Base-by-base conservation (phyloP, 2,797 vertebrate genomes). In the Ceyx erithaca region DNA sequence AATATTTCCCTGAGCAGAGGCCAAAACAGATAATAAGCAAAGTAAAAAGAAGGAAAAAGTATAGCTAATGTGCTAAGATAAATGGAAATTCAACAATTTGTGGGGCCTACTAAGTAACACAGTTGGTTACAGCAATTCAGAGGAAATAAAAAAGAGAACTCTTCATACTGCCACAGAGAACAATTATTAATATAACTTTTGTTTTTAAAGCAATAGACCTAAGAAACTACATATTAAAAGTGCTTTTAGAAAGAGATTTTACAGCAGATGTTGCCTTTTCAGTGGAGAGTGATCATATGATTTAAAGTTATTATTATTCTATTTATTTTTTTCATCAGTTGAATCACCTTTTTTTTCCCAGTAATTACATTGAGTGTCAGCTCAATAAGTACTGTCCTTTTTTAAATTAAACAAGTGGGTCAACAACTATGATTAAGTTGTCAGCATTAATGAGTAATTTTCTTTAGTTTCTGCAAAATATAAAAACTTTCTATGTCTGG, bases 391-490 rank as follows among this genome's bases (percentile, higher is more conserved):
- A 51, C 72, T 93, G 78, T 95, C 90, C 78, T 95, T 97, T 96
- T 90, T 92, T 87, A 90, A 90, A 91, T 78, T 70, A 85, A 88
- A 93, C 83, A 95, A 72, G 62, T 79, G 41, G 93, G 95, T 96
- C 95, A 97, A 93, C 79, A 94, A 68, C 91, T 95, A 55, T 92
- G 94, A 96, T 97, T 97, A 97, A 96, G 31, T 59, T 96, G 94
- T 95, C 95, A 95, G n/a, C 63, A 89, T 92, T 96, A 97, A 96
- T 95, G 76, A 95, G 62, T 63, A 70, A 58, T 85, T 97, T 91
- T 63, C 48, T 89, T 95, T 61, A 93, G 28, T 90, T 97, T 94
- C 73, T 68, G 58, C 57, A 68, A 35, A 92, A 61, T 89, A 21
- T 20, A 61, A 72, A 73, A 89, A 49, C 4, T 82, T 83, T 41